Evolutionary conservation across 2,888 invertebrate species (phyloP), one percentile per base, ranked within the genome.

Genomic region (Chrysodeixis includens): DNA sequence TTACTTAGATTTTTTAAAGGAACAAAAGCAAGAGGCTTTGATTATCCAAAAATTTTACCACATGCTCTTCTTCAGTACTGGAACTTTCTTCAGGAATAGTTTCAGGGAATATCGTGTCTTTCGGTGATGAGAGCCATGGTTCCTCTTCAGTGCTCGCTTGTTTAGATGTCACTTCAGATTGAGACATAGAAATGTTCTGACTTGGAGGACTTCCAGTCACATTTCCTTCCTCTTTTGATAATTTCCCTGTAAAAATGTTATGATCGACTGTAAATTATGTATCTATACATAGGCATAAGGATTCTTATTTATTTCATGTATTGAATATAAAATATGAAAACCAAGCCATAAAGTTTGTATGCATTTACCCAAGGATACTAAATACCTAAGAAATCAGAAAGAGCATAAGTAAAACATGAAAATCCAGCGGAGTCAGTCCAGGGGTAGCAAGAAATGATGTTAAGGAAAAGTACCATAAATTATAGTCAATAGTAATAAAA

Each of bases 41-140:
- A 12, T 1, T 35, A 35, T 35, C 12, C 12, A 40, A 10, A 1
- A 20, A 49, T 10, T 20, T 93, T 89, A 96, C 98, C 85, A 98
- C 98, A 88, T 98, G 98, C 88, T 98, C 98, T 86, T 98, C 98
- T 91, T 98, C 98, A 62, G 98, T 97, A 83, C 98, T 98, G 4
- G 98, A 98, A 86, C 98, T 98, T 90, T 98, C 98, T 92, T 98
- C 98, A 0, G 98, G 98, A 81, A 98, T 98, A 8, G 98, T 98
- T 95, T 98, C 98, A 10, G 98, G 98, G 87, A 98, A 98, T 65
- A 97, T 97, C 16, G 97, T 98, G 73, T 98, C 98, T 89, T 98
- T 98, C 5, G 98, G 98, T 10, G 98, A 98, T 4, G 98, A 97
- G 14, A 98, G 96, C 98, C 98, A 98, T 16, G 96, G 96, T 95